These are phyloP conservation scores for Anhinga anhinga DNA, from an alignment of 2,113 vertebrate genomes.

Conservation along the genomic window DNA sequence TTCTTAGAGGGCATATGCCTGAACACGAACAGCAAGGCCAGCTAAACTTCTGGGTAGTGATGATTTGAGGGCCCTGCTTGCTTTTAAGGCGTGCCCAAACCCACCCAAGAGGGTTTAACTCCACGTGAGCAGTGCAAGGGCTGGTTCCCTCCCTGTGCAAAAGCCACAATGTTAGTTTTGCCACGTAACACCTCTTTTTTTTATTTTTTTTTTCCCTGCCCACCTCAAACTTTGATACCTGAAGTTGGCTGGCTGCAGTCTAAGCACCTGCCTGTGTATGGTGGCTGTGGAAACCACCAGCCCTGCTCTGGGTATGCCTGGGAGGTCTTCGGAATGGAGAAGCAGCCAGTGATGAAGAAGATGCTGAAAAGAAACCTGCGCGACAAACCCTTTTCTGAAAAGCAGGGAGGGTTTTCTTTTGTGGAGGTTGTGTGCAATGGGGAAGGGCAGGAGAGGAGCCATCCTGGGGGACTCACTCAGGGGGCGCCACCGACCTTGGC, in stretches of 20 bases:
- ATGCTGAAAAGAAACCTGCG: neutral
- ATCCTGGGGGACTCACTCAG: neutral
- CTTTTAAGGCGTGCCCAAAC: neutral
- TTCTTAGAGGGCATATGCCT: neutral
- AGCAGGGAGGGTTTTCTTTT: neutral
- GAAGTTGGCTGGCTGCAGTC: neutral
- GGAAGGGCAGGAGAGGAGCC: neutral
- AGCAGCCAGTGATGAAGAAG: neutral
- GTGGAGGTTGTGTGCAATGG: neutral
- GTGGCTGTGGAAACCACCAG: neutral
- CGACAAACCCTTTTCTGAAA: neutral
- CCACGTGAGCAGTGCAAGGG: fast-evolving
- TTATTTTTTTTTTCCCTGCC: neutral
- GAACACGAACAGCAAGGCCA: neutral
- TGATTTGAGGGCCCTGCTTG: too few relatives aligned
- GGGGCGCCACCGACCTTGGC: neutral
- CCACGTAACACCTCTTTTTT: fast-evolving
- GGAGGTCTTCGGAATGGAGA: neutral
- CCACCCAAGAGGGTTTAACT: neutral
- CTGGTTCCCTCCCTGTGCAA: neutral
- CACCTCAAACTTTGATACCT: neutral
- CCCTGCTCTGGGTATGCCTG: neutral
- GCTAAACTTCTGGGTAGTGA: neutral
- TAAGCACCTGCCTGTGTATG: fast-evolving
- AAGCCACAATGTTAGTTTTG: neutral